Evolutionary conservation across 2,797 vertebrate genomes (phyloP).

Genomic region (Microctenopoma stevenorrisi): DNA sequence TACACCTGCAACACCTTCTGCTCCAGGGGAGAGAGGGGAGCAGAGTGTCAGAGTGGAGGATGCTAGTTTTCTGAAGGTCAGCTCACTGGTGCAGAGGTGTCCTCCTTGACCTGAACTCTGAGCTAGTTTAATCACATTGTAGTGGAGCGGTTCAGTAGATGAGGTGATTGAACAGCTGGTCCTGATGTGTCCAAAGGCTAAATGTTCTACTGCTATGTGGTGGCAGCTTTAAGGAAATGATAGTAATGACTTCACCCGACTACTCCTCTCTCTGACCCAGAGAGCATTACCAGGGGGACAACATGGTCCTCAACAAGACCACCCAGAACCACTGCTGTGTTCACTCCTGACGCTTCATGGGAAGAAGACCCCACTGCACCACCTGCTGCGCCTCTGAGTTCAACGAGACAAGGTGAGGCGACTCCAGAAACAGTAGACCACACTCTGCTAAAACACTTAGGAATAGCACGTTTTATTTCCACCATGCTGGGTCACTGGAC

Average conservation of each 20-base stretch:
- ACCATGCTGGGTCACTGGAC: neutral
- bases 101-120: no score
- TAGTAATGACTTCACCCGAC: neutral
- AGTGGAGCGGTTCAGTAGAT: no score
- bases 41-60: neutral
- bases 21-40: slow-evolving; percentile 8
- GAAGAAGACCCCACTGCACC: slow-evolving; percentile 1
- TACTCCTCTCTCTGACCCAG: slow-evolving; percentile 5
- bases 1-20: slow-evolving; percentile 19
- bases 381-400: neutral
- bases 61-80: slow-evolving; percentile 5
- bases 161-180: no score
- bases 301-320: neutral
- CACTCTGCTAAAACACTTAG: neutral
- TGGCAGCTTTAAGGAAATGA: no score
- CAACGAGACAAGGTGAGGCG: slow-evolving; percentile 24
- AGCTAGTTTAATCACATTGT: neutral
- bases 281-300: neutral
- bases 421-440: neutral
- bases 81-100: neutral
- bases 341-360: neutral
- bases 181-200: no score
- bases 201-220: no score
- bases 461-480: neutral
- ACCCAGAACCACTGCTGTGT: neutral